phyloP scores from a whole-genome alignment of 2,888 invertebrate species.

The Pocota personata region DNA sequence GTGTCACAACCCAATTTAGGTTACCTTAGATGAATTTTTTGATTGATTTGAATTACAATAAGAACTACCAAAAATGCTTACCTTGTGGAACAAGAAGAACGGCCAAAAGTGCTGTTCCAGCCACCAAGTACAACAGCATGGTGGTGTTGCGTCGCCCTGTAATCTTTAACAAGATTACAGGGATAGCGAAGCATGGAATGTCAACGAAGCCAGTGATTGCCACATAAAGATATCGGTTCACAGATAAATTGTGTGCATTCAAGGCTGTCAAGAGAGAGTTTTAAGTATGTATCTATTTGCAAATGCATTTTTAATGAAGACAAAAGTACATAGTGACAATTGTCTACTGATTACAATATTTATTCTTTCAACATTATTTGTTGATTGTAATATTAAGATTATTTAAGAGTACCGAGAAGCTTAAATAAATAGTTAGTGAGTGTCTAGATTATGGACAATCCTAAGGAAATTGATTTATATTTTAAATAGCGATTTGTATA shows the following conservation, averaged over 20 bases:
- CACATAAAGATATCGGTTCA: slow-evolving; percentile 83
- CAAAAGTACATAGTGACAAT: no score
- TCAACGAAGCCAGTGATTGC: slow-evolving; percentile 84
- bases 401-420: neutral
- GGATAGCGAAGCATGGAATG: slow-evolving; percentile 84
- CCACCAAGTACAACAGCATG: slow-evolving; percentile 82
- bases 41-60: neutral
- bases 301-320: neutral
- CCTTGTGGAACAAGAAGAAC: slow-evolving; percentile 83
- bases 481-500: neutral
- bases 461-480: neutral
- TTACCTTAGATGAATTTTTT: slow-evolving; percentile 73
- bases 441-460: neutral
- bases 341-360: neutral
- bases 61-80: slow-evolving; percentile 50
- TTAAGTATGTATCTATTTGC: slow-evolving; percentile 6
- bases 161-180: slow-evolving; percentile 83
- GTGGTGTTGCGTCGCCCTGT: slow-evolving; percentile 83
- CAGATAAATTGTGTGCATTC: slow-evolving; percentile 84
- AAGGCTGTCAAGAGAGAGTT: slow-evolving; percentile 80
- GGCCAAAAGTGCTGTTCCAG: slow-evolving; percentile 83
- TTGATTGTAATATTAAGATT: neutral
- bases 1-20: slow-evolving; percentile 79
- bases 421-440: neutral
- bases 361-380: neutral